Base-by-base conservation (phyloP, 2,888 invertebrate species). In the Drosophila merina region DNA sequence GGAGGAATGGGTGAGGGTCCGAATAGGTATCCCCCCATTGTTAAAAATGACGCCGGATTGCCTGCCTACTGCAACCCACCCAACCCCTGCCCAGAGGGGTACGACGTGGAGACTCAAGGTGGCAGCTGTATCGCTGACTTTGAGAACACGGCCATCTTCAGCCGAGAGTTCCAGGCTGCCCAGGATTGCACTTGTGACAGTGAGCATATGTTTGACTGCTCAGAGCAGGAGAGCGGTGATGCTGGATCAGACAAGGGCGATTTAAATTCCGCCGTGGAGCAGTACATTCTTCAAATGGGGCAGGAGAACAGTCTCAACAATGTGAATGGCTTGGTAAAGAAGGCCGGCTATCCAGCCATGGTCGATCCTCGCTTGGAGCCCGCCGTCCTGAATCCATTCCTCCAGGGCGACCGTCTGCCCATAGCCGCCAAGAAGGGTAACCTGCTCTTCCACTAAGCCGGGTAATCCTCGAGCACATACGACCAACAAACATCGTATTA, bases 31-130 rank as follows among this genome's bases (percentile, higher is more conserved):
- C 91, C 90, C 36, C 77, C 90, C 76, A 95, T 96, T 91, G 95
- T 97, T 51, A 99, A 99, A 92, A 95, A 96, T 3, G 98, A 99
- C 89, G 96, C 96, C 8, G 95, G 96, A 10, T 93, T 99, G 64
- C 99, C 99, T 0, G 98, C 99, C 20, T 99, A 99, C 92, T 99
- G 99, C 92, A 98, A 99, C 91, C 99, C 99, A 0, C 99, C 99
- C 1, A 99, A 99, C 92, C 99, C 99, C 0, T 99, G 99, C 89
- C 99, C 99, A 1, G 94, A 97, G 66, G 99, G 98, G 76, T 98
- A 97, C 89, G 79, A 81, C 7, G 45, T 67, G 36, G 77, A 74
- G 12, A 64, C 66, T 30, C 97, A 95, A 82, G 95, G 95, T 48
- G 97, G 97, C 75, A 76, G 76, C 55, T 99, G 99, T 91, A 94